These are phyloP conservation scores for Recurvirostra avosetta DNA, from an alignment of 2,113 vertebrate species.

Conservation along the genomic window DNA sequence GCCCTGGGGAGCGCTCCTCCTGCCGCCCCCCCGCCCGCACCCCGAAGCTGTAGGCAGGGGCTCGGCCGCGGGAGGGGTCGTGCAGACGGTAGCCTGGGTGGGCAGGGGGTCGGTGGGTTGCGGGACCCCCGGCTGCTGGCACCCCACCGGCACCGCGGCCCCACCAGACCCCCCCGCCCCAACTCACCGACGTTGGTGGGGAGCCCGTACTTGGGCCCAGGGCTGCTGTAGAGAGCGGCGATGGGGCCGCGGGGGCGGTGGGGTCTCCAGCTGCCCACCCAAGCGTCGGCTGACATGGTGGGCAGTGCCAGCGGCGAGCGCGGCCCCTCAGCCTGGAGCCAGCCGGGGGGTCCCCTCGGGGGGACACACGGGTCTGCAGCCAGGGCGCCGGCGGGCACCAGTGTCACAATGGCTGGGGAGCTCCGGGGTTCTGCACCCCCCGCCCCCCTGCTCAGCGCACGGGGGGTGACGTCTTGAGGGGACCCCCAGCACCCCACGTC, in stretches of 20 bases:
- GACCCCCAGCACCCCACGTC: background rate
- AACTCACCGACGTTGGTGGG: conserved; percentile 76
- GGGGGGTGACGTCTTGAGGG: too few relatives aligned
- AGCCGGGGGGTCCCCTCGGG: background rate
- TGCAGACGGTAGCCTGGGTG: conserved; percentile 67
- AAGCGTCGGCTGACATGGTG: conserved; percentile 77
- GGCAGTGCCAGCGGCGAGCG: background rate
- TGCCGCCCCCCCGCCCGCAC: background rate
- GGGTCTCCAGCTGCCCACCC: conserved; percentile 87
- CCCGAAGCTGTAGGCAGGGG: conserved; percentile 84
- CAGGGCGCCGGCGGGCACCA: background rate
- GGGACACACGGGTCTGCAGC: too few relatives aligned
- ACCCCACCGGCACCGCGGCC: background rate
- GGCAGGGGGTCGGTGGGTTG: background rate
- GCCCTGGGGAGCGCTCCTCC: conserved; percentile 75
- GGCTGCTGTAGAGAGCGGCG: conserved; percentile 83
- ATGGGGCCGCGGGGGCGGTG: conserved; percentile 86
- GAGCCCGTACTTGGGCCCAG: conserved; percentile 84
- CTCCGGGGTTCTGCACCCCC: too few relatives aligned
- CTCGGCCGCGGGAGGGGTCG: conserved; percentile 79
- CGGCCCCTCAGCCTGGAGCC: background rate
- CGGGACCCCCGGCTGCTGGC: accelerated
- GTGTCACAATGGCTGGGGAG: background rate
- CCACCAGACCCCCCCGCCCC: background rate
- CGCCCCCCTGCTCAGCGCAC: background rate